A percentile compares a stretch with the other conserved stretches of the same genome.
Conservation (phyloP, 23 tunicate genomes). For the Aplidium turbinatum region DNA sequence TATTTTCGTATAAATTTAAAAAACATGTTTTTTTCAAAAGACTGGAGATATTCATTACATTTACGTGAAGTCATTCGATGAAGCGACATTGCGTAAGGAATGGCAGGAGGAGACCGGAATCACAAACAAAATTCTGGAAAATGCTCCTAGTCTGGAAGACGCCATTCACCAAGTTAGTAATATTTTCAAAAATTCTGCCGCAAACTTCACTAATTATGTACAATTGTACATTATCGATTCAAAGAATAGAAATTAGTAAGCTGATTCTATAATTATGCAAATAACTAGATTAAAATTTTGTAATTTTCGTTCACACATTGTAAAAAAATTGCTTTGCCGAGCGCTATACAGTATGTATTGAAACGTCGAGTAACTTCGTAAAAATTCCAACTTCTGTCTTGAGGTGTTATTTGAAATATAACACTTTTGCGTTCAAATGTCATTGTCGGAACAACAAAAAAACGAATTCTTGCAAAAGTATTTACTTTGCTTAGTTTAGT, state of each 20-base stretch:
- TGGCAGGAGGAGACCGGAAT: slow-evolving; percentile 62
- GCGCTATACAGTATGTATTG: too few relatives aligned
- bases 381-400: too few relatives aligned
- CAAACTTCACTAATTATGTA: too few relatives aligned
- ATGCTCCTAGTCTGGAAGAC: slow-evolving; percentile 69
- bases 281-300: not conserved
- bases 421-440: too few relatives aligned
- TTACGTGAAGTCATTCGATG: slow-evolving; percentile 52
- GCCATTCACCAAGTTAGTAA: slow-evolving; percentile 72
- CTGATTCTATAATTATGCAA: too few relatives aligned
- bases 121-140: slow-evolving; percentile 31
- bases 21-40: slow-evolving; percentile 13
- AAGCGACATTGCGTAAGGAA: slow-evolving; percentile 26
- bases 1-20: not conserved
- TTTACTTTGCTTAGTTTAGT: too few relatives aligned
- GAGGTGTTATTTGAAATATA: too few relatives aligned
- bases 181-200: not conserved
- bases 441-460: too few relatives aligned
- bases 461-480: too few relatives aligned
- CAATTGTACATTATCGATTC: not conserved
- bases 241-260: too few relatives aligned
- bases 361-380: too few relatives aligned
- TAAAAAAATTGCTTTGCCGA: not conserved
- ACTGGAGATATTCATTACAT: slow-evolving; percentile 95
- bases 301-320: not conserved